Evolutionary conservation across 2,888 invertebrate genomes (phyloP).

Genomic region (Diaphora mendica): DNA sequence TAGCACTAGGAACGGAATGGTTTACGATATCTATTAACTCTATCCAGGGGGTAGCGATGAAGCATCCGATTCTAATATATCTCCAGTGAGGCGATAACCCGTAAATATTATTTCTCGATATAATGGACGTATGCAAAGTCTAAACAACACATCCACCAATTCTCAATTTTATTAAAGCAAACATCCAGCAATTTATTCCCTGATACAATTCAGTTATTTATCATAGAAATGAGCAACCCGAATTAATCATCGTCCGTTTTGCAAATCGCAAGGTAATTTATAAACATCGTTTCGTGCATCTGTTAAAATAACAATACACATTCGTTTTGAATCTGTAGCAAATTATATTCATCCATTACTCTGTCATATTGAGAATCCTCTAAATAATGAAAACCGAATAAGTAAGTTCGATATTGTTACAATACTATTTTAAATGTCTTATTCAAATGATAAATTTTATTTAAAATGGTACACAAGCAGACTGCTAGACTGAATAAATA

Average conservation of each 20-base stretch:
- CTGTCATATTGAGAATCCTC: background rate
- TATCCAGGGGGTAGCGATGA: background rate
- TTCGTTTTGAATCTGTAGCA: slow-evolving; percentile 8
- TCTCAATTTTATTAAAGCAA: slow-evolving; percentile 3
- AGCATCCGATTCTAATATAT: background rate
- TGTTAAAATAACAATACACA: slow-evolving; percentile 5
- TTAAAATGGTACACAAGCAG: background rate
- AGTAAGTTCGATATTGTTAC: background rate
- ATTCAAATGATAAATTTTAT: background rate
- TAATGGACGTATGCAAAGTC: background rate
- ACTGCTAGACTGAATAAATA: background rate
- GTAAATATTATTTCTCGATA: background rate
- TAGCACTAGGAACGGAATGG: background rate
- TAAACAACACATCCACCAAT: background rate
- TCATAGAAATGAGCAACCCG: slow-evolving; percentile 29
- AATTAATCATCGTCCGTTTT: slow-evolving; percentile 42
- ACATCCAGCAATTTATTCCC: slow-evolving; percentile 33
- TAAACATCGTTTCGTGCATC: slow-evolving; percentile 39
- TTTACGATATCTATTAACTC: background rate
- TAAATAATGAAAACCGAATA: background rate
- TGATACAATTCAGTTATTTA: slow-evolving; percentile 44
- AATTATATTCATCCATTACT: slow-evolving; percentile 12
- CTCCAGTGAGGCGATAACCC: too few species aligned
- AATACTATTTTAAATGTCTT: background rate
- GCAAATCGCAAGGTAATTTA: slow-evolving; percentile 43